phyloP scores from a whole-genome alignment of 1,140 invertebrate species.

The Glomeris maerens region DNA sequence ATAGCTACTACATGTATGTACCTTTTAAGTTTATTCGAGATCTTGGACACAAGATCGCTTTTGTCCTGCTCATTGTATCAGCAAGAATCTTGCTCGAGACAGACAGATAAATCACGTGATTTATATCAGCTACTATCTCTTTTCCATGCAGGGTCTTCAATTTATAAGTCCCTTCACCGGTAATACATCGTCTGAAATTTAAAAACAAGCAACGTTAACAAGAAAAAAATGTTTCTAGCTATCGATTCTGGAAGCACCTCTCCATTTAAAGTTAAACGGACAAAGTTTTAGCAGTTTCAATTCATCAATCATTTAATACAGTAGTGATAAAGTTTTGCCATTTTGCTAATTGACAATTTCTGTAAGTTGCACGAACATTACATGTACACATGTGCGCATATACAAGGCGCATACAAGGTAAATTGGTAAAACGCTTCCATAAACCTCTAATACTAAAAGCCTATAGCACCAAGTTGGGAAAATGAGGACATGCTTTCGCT shows the following conservation, averaged over 20 bases:
- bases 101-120: conserved; percentile 1
- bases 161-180: conserved; percentile 19
- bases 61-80: neutral
- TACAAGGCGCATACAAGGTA: too few relatives aligned
- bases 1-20: neutral
- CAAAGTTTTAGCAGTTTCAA: neutral
- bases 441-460: too few relatives aligned
- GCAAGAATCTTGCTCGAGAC: neutral
- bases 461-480: too few relatives aligned
- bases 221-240: conserved; percentile 1
- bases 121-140: conserved; percentile 16
- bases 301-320: neutral
- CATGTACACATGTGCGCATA: too few relatives aligned
- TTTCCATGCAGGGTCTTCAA: conserved; percentile 16
- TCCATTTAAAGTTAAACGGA: neutral
- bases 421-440: too few relatives aligned
- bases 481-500: too few relatives aligned
- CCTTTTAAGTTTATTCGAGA: neutral
- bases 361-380: too few relatives aligned
- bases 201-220: neutral
- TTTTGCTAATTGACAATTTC: too few relatives aligned
- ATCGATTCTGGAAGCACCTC: neutral
- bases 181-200: conserved; percentile 15
- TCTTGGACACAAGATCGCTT: neutral
- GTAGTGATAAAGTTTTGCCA: neutral